phyloP scores from a whole-genome alignment of 1,140 invertebrate genomes.

The Meloidogyne exigua region DNA sequence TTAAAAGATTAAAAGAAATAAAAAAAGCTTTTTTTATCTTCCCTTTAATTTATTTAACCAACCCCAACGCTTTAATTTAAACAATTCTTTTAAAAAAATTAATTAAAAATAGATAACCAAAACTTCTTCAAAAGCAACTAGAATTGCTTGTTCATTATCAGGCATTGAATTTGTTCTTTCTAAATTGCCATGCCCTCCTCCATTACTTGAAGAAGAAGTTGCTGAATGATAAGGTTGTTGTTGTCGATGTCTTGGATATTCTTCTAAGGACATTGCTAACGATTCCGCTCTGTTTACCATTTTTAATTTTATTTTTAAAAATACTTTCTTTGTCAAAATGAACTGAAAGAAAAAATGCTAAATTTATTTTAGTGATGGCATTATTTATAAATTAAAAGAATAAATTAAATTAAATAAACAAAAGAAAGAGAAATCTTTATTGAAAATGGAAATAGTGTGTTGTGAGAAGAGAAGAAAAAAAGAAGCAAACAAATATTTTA shows the following conservation, averaged over 20 bases:
- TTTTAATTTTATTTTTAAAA: neutral
- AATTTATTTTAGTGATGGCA: neutral
- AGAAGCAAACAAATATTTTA: neutral
- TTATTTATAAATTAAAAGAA: neutral
- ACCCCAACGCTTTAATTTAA: no score
- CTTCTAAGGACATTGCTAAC: neutral
- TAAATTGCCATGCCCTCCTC: neutral
- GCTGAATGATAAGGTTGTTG: neutral
- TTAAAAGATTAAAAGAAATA: no score
- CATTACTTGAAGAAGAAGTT: neutral
- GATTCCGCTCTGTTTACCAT: neutral
- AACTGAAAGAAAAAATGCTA: neutral
- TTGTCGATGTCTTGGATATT: neutral
- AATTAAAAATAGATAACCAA: no score
- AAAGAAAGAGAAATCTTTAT: neutral
- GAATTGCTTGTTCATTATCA: constrained; percentile 42
- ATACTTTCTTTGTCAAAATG: neutral
- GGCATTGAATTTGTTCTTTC: constrained; percentile 6
- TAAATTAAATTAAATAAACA: neutral
- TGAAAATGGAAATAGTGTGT: neutral
- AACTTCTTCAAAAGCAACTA: constrained; percentile 3
- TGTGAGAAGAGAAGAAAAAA: neutral
- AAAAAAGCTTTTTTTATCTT: no score
- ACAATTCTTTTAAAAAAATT: constrained; percentile 22
- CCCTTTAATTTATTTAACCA: no score